Base-by-base conservation (phyloP, 2,113 vertebrate species). In the Dipodomys stephensi region DNA sequence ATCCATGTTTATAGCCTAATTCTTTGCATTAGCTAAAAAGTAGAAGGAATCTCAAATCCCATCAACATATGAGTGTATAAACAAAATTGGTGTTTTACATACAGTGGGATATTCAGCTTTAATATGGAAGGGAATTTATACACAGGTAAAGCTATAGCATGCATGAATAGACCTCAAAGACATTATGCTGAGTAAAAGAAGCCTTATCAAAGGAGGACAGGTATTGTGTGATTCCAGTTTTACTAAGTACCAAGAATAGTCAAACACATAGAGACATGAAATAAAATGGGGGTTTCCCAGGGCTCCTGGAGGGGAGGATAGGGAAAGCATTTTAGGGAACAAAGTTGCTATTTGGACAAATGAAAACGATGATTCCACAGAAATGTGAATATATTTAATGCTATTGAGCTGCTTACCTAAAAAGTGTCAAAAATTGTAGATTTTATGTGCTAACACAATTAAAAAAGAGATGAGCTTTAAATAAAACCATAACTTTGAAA, bases 401-500 rank as follows among this genome's bases (percentile, higher is more conserved):
- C 30, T 53, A 6, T 27, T n/a, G 57, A 89, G 11, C 67, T 83
- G 20, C 68, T 2, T 44, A 32, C 46, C 71, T 88, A 39, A 39
- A 39, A 39, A 39, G 39, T 39, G 39, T 39, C 39, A 62, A 62
- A 93, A 64, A 67, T 67, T 82, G 11, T 60, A 90, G n/a, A n/a
- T 65, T 93, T 82, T 83, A 39, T 62, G 71, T 83, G 25, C 81
- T 27, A 39, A 39, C 1, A 5, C 39, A 39, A 39, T 39, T 39
- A n/a, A 62, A 83, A 90, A 86, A 72, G 44, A 81, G 2, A 18
- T 93, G 30, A 85, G 46, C 15, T 44, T 39, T 27, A 77, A 72
- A 91, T 68, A 76, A 84, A 92, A 20, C 30, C n/a, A 92, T 27
- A 28, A 76, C 32, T 94, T 80, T 60, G n/a, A 74, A 92, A 22